These are phyloP conservation scores for Dallia pectoralis DNA, from an alignment of 2,797 vertebrate species.

Conservation along the genomic window DNA sequence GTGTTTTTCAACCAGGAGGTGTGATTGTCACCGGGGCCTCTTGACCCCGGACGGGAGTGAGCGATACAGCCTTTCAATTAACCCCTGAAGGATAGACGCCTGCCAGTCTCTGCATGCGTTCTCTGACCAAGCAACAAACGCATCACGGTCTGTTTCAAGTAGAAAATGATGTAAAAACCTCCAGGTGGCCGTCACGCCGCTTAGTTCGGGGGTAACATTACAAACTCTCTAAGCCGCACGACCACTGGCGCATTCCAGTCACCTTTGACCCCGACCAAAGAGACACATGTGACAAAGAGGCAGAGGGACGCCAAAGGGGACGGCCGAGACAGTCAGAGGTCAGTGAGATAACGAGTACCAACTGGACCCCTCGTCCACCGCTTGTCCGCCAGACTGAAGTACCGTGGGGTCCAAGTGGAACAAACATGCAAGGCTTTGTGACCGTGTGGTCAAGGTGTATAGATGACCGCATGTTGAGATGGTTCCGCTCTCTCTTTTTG, in stretches of 20 bases:
- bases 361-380: background rate
- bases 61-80: constrained; percentile 47
- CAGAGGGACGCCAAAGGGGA: constrained; percentile 9
- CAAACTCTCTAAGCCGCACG: constrained; percentile 46
- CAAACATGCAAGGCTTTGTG: background rate
- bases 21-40: constrained; percentile 41
- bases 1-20: constrained; percentile 37
- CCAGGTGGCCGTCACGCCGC: constrained; percentile 46
- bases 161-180: constrained; percentile 51
- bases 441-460: constrained; percentile 32
- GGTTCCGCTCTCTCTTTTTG: background rate
- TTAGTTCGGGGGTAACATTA: constrained; percentile 52
- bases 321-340: background rate
- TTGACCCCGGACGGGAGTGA: constrained; percentile 25
- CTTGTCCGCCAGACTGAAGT: background rate
- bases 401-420: background rate
- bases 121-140: constrained; percentile 17
- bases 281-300: background rate
- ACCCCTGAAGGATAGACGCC: background rate
- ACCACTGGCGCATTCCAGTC: constrained; percentile 35
- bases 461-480: constrained; percentile 34
- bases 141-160: constrained; percentile 11
- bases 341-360: background rate
- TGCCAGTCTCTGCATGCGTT: background rate
- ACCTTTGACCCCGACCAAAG: constrained; percentile 53